These are phyloP conservation scores for Lineus longissimus DNA, from an alignment of 1,140 invertebrate genomes.

Conservation along the genomic window DNA sequence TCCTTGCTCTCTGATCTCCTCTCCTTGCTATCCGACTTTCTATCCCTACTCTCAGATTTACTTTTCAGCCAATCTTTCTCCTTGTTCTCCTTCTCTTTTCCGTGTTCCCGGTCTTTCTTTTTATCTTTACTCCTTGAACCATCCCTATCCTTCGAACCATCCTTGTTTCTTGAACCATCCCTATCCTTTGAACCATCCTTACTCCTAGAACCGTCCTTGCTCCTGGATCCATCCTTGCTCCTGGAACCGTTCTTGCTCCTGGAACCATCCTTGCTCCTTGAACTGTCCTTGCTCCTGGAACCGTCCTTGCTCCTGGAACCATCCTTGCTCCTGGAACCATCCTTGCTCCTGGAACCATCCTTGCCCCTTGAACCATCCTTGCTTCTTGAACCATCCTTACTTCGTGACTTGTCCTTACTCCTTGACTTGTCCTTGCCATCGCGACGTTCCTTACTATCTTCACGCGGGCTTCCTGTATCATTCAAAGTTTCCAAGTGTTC, in stretches of 20 bases:
- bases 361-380: not conserved
- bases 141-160: not conserved
- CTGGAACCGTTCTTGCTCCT: no score
- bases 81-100: conserved; percentile 32
- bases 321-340: not conserved
- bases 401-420: conserved; percentile 19
- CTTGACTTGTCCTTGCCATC: not conserved
- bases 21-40: not conserved
- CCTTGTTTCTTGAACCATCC: conserved; percentile 2
- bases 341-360: conserved; percentile 7
- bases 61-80: not conserved
- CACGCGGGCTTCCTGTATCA: not conserved
- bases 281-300: not conserved
- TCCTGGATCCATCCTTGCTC: not conserved
- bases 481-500: no score
- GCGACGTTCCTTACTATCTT: not conserved
- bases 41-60: not conserved
- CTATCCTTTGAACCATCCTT: conserved; percentile 19
- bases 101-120: conserved; percentile 1
- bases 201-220: not conserved
- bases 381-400: not conserved
- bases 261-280: conserved; percentile 18
- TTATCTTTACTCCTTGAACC: not conserved
- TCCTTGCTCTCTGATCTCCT: not conserved
- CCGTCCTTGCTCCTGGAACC: not conserved